A percentile compares a stretch with the other conserved stretches of the same genome.
phyloP scores from a whole-genome alignment of 92 coral and sea anemone genomes.

The Parazoanthus atlanticus region DNA sequence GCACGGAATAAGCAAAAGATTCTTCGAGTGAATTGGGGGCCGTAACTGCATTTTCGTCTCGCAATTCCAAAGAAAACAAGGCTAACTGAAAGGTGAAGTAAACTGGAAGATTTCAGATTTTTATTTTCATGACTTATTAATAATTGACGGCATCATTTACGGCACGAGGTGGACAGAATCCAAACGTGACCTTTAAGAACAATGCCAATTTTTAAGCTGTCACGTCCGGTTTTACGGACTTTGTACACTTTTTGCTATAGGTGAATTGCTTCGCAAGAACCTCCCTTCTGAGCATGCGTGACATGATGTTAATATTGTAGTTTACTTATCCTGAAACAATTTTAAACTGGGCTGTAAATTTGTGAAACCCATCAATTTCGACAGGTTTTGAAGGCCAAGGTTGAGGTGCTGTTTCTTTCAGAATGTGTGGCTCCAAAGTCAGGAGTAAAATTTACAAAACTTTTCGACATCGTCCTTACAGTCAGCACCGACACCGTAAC shows the following conservation, averaged over 20 bases:
- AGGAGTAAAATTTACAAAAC: too few species aligned
- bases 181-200: conserved; percentile 20
- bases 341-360: not conserved
- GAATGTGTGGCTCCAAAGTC: too few species aligned
- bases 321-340: too few species aligned
- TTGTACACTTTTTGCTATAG: not conserved
- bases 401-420: not conserved
- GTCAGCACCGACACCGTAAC: not conserved
- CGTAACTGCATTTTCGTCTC: not conserved
- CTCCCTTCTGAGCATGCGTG: not conserved
- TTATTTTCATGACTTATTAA: conserved; percentile 4
- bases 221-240: conserved; percentile 13
- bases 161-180: not conserved
- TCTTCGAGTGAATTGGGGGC: not conserved
- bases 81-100: not conserved
- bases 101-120: not conserved
- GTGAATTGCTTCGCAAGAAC: not conserved
- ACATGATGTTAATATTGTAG: not conserved
- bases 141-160: conserved; percentile 6
- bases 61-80: not conserved
- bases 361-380: not conserved
- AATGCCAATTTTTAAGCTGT: conserved; percentile 3
- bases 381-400: not conserved
- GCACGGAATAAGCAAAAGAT: not conserved
- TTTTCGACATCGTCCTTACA: not conserved